These are phyloP conservation scores for Coboldia fuscipes DNA, from an alignment of 1,140 invertebrate genomes.

Conservation along the genomic window DNA sequence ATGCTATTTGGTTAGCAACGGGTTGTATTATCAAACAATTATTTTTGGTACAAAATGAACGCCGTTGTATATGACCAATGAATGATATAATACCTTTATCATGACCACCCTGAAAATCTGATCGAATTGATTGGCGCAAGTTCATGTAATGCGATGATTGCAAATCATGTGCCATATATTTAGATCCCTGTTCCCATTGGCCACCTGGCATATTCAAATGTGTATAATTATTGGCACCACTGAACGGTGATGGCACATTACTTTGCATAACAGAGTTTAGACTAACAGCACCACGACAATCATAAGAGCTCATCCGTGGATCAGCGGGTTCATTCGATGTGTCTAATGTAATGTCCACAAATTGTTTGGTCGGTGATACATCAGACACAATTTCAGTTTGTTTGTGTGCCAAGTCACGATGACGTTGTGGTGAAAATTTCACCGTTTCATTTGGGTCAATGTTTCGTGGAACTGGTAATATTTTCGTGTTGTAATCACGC, in stretches of 20 bases:
- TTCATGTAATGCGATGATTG: conserved; percentile 33
- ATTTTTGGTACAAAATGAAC: too few relatives aligned
- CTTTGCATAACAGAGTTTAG: conserved; percentile 48
- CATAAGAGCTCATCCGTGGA: conserved; percentile 38
- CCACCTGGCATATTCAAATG: conserved; percentile 52
- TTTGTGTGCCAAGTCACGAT: too few relatives aligned
- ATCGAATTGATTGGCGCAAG: conserved; percentile 17
- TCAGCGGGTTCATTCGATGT: conserved; percentile 15
- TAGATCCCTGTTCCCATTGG: conserved; percentile 38
- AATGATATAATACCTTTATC: too few relatives aligned
- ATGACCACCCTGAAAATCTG: too few relatives aligned
- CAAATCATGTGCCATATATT: conserved; percentile 42
- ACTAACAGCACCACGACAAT: conserved; percentile 39
- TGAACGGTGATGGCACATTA: conserved; percentile 46
- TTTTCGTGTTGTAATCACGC: too few relatives aligned
- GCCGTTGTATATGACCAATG: too few relatives aligned
- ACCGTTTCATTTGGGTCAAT: conserved; percentile 34
- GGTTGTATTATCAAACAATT: too few relatives aligned
- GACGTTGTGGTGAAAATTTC: conserved; percentile 34
- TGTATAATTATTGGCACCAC: conserved; percentile 27
- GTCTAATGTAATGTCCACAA: conserved; percentile 9
- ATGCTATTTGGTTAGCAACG: too few relatives aligned
- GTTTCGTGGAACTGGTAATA: conserved; percentile 24
- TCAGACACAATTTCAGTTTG: conserved; percentile 32
- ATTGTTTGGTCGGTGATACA: conserved; percentile 20